Evolutionary conservation across 2,888 invertebrate genomes (phyloP).

Genomic region (Nomada fucata): DNA sequence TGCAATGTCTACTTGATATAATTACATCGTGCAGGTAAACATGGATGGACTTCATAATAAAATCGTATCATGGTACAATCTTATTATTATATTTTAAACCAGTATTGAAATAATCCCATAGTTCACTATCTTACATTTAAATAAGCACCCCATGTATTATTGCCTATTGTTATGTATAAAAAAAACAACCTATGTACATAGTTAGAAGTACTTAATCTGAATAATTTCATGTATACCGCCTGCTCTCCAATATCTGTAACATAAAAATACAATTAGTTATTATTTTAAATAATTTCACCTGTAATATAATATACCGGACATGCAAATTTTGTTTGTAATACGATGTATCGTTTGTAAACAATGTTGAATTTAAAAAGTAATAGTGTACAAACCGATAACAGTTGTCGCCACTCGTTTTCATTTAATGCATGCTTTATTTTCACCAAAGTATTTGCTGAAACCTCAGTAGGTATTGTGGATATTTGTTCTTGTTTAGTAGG

Average conservation of each 20-base stretch:
- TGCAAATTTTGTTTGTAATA: conserved; percentile 27
- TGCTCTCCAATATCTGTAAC: conserved; percentile 63
- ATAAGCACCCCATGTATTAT: conserved; percentile 41
- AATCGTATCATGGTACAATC: conserved; percentile 42
- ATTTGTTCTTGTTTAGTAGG: conserved; percentile 59
- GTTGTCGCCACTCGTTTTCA: conserved; percentile 80
- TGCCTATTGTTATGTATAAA: conserved; percentile 53
- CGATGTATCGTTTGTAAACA: conserved; percentile 3
- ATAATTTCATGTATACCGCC: conserved; percentile 46
- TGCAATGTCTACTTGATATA: conserved; percentile 21
- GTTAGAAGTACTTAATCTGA: conserved; percentile 40
- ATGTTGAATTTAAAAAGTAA: not conserved
- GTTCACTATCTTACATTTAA: conserved; percentile 57
- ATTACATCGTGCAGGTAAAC: conserved; percentile 46
- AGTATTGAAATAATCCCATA: conserved; percentile 44
- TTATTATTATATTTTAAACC: conserved; percentile 53
- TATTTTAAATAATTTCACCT: conserved; percentile 30
- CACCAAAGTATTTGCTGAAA: conserved; percentile 74
- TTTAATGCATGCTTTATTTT: conserved; percentile 78
- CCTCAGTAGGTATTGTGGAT: conserved; percentile 49
- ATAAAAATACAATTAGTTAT: conserved; percentile 28
- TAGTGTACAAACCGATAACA: conserved; percentile 73
- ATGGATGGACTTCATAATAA: conserved; percentile 35
- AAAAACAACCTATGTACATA: conserved; percentile 62
- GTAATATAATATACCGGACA: not conserved